phyloP scores from a whole-genome alignment of 2,888 invertebrate genomes.

The Muschampia plurimacula region DNA sequence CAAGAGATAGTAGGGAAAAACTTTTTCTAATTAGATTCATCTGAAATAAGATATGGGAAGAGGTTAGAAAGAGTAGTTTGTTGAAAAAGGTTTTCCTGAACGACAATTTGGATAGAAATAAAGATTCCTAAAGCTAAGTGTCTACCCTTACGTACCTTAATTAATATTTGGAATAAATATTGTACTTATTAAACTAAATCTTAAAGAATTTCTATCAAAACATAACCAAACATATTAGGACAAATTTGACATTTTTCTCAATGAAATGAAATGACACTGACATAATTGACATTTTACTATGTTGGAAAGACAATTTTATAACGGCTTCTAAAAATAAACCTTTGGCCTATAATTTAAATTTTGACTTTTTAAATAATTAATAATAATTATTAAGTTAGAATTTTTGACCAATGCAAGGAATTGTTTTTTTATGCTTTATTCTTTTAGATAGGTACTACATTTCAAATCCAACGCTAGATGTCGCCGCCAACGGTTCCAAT shows the following conservation, averaged over 20 bases:
- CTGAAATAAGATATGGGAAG: constrained; percentile 57
- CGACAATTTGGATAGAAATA: not conserved
- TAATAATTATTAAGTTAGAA: too few relatives aligned
- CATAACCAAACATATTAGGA: not conserved
- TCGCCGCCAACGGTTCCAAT: too few relatives aligned
- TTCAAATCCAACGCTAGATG: too few relatives aligned
- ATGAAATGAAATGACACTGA: not conserved
- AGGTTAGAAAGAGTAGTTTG: constrained; percentile 35
- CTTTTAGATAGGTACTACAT: too few relatives aligned
- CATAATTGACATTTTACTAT: not conserved
- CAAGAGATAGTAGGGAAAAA: constrained; percentile 65
- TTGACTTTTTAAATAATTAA: too few relatives aligned
- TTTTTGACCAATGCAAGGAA: too few relatives aligned
- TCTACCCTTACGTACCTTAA: not conserved
- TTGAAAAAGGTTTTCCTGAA: not conserved
- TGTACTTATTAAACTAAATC: not conserved
- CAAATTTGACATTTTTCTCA: not conserved
- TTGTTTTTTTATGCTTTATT: too few relatives aligned
- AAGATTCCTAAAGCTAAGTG: not conserved
- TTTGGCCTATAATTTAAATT: too few relatives aligned
- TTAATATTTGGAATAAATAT: not conserved
- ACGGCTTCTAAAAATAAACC: too few relatives aligned
- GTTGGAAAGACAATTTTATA: not conserved
- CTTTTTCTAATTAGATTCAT: constrained; percentile 77
- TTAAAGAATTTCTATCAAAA: not conserved